phyloP scores from a whole-genome alignment of 2,797 vertebrate species.

The Falco berigora region DNA sequence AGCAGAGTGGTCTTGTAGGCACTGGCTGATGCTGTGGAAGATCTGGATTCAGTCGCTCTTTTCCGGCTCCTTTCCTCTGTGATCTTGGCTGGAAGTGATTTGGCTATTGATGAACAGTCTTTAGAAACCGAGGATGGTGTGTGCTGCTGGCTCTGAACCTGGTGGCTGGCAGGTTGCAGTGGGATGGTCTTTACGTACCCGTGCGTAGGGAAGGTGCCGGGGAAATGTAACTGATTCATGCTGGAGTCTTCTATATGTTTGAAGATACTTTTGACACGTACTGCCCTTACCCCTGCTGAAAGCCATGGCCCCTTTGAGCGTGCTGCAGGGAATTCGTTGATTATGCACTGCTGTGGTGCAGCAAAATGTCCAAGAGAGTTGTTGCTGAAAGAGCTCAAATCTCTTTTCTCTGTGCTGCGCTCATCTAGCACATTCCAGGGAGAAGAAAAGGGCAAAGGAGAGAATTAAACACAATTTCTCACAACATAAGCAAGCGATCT shows the following conservation, averaged over 20 bases:
- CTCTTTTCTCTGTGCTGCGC: neutral
- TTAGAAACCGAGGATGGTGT: rapidly evolving
- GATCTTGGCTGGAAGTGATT: neutral
- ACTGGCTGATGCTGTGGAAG: neutral
- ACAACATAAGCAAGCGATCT: rapidly evolving
- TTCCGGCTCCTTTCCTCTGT: rapidly evolving
- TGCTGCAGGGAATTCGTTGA: neutral
- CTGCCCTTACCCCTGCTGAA: neutral
- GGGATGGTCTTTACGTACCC: neutral
- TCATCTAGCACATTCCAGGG: neutral
- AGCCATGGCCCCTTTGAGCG: rapidly evolving
- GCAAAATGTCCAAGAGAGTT: neutral
- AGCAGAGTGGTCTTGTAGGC: neutral
- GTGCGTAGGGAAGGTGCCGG: neutral
- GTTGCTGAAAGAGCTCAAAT: neutral
- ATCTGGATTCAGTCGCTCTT: neutral
- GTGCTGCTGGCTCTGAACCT: neutral
- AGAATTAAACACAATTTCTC: neutral
- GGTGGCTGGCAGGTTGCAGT: too few relatives aligned
- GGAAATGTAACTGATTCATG: neutral
- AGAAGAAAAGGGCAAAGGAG: neutral
- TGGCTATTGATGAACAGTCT: neutral
- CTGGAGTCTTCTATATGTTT: neutral
- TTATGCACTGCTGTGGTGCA: neutral
- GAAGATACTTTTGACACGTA: neutral